Conservation (phyloP, 2,113 vertebrate species). For the Vulpes lagopus region DNA sequence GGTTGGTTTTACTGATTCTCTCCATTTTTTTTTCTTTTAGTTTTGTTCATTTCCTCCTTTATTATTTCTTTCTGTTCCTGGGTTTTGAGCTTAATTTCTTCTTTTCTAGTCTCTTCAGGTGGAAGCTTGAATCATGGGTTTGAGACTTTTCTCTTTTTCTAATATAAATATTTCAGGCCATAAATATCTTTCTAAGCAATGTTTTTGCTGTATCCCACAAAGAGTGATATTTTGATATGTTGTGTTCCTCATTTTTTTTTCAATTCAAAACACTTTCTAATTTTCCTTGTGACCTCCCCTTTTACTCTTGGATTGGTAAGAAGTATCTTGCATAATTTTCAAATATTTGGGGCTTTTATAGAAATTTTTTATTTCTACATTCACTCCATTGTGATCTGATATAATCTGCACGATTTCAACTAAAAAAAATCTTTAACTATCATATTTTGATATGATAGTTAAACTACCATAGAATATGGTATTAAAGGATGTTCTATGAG, state of each 20-base stretch:
- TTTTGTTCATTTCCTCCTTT: slow-evolving; percentile 4
- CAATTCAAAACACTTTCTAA: not conserved
- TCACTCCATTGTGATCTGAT: not conserved
- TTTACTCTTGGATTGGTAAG: not conserved
- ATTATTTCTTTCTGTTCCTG: slow-evolving; percentile 21
- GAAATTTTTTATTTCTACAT: not conserved
- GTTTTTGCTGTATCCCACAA: not conserved
- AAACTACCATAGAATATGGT: not conserved
- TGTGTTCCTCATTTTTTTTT: slow-evolving; percentile 24
- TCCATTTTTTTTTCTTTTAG: not conserved
- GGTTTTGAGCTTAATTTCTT: not conserved
- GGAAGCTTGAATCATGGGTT: not conserved
- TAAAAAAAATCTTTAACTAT: slow-evolving; percentile 2
- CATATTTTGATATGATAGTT: not conserved
- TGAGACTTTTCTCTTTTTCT: not conserved
- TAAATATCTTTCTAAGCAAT: not conserved
- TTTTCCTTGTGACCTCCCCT: not conserved
- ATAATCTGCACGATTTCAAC: not conserved
- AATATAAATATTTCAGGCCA: not conserved
- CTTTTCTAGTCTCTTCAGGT: not conserved
- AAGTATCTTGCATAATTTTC: not conserved
- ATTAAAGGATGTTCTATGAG: not conserved
- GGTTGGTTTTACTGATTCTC: not conserved
- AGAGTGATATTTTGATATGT: not conserved
- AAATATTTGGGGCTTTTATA: slow-evolving; percentile 19